Conservation (phyloP, 2,888 invertebrate genomes). For the Minunthozetes semirufus region DNA sequence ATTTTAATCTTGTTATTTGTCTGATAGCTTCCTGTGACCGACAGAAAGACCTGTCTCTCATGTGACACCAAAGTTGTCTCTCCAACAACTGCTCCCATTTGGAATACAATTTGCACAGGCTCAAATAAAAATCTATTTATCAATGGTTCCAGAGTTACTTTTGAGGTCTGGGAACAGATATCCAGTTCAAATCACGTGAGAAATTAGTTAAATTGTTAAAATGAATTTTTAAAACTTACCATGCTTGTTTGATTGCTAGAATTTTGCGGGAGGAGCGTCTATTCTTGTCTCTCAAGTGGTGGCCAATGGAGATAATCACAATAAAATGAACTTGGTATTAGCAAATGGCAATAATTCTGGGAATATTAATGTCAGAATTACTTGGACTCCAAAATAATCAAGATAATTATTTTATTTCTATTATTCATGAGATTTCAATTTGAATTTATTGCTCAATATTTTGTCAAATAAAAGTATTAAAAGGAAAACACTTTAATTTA, state of each 20-base stretch:
- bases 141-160: conserved; percentile 11
- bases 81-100: background rate
- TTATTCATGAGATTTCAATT: too few species aligned
- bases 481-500: too few species aligned
- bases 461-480: too few species aligned
- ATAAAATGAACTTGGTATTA: background rate
- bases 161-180: conserved; percentile 26
- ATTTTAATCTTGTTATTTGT: background rate
- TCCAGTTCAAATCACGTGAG: too few species aligned
- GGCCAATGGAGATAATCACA: conserved; percentile 22
- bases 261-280: conserved; percentile 20
- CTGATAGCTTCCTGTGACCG: conserved; percentile 21
- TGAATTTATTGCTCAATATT: too few species aligned
- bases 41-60: background rate
- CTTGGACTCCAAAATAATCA: conserved; percentile 13
- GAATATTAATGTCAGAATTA: conserved; percentile 3
- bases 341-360: background rate
- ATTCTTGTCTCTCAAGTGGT: conserved; percentile 14
- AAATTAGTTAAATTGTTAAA: too few species aligned
- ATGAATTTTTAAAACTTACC: too few species aligned
- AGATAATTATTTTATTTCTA: too few species aligned
- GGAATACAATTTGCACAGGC: conserved; percentile 20
- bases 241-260: background rate
- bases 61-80: conserved; percentile 8
- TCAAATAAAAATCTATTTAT: background rate